Base-by-base conservation (phyloP, 2,888 invertebrate genomes). In the Cephus sareptanus region DNA sequence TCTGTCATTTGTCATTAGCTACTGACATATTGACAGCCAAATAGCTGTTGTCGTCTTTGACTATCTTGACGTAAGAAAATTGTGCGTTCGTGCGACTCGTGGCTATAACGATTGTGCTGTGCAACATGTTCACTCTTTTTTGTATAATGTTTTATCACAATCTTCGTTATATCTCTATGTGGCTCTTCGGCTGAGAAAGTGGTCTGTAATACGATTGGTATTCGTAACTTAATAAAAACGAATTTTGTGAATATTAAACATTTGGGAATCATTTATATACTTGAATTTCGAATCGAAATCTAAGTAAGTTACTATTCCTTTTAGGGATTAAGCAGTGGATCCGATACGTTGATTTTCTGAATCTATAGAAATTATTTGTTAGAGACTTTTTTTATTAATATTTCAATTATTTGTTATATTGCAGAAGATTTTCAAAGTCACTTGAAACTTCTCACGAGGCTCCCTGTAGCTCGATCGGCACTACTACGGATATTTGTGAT, bases 201-300 rank as follows among this genome's bases (percentile, higher is more conserved):
- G n/a, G 37, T 74, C 31, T 71, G 31, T 71, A 33, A 4, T 12
- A 71, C 35, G 34, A 40, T 77, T 74, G 34, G 70, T 40, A 34
- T 77, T 77, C 75, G 75, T 68, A 84, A 83, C 84, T 85, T 86
- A 85, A 85, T 83, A 82, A 79, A 81, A 81, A 85, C 4, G 23
- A 56, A 56, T 4, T 23, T 33, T 23, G 33, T 69, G 30, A 34
- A 15, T 73, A 31, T 31, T 68, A 75, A 81, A 81, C 69, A 84
- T 82, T 84, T 83, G 81, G 82, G 82, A 84, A 82, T 84, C 81
- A 83, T 84, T 82, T 81, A 80, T 84, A 80, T 82, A 83, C 79
- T 78, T 83, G 83, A 84, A 84, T 81, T 78, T 83, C 83, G 77
- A 86, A 81, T 85, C 80, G 23, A 81, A 33, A 76, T 68, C 12